Conservation (phyloP, 2,113 vertebrate genomes). For the Menidia beryllina region DNA sequence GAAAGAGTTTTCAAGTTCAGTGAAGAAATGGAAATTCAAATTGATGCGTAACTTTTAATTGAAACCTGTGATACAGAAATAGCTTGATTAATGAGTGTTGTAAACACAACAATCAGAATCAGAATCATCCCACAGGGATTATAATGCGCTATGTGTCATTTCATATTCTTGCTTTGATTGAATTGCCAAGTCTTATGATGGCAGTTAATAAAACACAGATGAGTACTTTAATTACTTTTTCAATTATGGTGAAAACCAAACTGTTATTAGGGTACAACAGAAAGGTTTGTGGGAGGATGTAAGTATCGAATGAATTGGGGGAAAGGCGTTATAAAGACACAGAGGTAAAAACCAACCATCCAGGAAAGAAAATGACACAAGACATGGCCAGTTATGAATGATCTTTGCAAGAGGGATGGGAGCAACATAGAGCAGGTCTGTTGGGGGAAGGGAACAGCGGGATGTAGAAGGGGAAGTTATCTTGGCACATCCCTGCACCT, state of each 20-base stretch:
- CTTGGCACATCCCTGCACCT: slow-evolving; percentile 74
- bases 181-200: neutral
- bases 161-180: slow-evolving; percentile 12
- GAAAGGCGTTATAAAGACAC: slow-evolving; percentile 17
- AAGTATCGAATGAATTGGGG: slow-evolving; percentile 21
- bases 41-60: neutral
- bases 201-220: slow-evolving; percentile 12
- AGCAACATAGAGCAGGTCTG: slow-evolving; percentile 10
- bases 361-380: slow-evolving; percentile 10
- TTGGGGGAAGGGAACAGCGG: slow-evolving; percentile 3
- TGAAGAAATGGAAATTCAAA: neutral
- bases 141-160: neutral
- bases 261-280: slow-evolving; percentile 19
- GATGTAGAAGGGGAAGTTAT: slow-evolving; percentile 59
- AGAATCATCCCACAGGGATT: no score
- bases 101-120: neutral
- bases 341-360: neutral
- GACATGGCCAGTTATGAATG: slow-evolving; percentile 22
- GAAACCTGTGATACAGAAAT: neutral
- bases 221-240: slow-evolving; percentile 25
- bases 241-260: slow-evolving; percentile 34
- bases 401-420: slow-evolving; percentile 12
- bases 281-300: slow-evolving; percentile 24
- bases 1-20: neutral
- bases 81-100: neutral